Percentiles rank a stretch among this genome's conserved stretches.
These are phyloP conservation scores for Trachemys scripta DNA, from an alignment of 2,113 vertebrate species.

Conservation along the genomic window DNA sequence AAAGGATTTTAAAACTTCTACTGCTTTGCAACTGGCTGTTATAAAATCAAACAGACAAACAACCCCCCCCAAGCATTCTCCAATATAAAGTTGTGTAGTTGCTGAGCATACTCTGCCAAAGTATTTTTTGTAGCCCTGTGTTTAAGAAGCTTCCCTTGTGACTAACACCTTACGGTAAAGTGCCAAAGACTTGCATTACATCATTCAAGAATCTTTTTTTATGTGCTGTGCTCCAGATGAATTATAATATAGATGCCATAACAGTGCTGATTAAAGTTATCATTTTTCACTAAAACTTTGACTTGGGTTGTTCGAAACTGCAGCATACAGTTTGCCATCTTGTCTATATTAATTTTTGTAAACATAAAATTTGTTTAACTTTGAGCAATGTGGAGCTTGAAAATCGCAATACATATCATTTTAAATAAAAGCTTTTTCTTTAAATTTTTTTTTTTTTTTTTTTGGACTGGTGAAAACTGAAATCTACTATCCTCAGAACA, in stretches of 20 bases:
- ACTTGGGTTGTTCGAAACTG: not conserved
- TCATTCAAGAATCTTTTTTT: not conserved
- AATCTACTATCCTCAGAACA: not conserved
- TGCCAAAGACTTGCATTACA: not conserved
- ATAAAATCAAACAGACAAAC: not conserved
- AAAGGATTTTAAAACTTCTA: not conserved
- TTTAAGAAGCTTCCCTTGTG: not conserved
- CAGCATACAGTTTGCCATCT: not conserved
- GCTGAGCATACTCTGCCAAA: fast-evolving
- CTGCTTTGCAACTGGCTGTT: not conserved
- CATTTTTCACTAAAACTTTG: not conserved
- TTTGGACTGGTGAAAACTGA: not conserved
- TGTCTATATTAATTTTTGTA: not conserved
- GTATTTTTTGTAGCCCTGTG: not conserved
- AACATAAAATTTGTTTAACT: not conserved
- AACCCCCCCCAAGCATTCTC: not conserved
- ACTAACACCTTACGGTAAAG: not conserved
- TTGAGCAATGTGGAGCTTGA: not conserved
- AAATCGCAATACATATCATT: not conserved
- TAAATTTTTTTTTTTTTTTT: not conserved
- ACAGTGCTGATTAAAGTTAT: not conserved
- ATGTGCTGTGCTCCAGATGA: not conserved
- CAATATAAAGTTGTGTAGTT: not conserved
- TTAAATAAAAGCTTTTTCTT: not conserved
- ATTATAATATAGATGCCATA: not conserved